Conservation (phyloP, 2,888 invertebrate genomes). For the Patella caerulea region DNA sequence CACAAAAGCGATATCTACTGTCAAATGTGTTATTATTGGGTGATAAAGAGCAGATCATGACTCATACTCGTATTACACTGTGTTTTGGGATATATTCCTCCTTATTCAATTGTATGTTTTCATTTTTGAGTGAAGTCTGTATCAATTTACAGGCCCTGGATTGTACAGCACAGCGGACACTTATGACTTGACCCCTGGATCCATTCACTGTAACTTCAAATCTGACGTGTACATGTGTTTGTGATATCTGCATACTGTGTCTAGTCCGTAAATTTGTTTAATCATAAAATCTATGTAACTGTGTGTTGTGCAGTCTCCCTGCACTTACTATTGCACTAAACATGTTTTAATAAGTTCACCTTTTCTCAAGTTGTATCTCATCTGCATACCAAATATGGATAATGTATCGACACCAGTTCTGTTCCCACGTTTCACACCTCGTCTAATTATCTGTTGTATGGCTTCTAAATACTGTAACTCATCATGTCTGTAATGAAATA, state of each 20-base stretch:
- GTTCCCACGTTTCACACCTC: slow-evolving; percentile 81
- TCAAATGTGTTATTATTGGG: too few relatives aligned
- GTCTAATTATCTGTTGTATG: slow-evolving; percentile 77
- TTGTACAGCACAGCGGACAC: too few relatives aligned
- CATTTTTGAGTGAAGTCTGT: too few relatives aligned
- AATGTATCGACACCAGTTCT: slow-evolving; percentile 92
- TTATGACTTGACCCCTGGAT: not conserved
- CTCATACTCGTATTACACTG: too few relatives aligned
- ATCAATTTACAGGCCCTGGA: too few relatives aligned
- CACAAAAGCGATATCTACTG: too few relatives aligned
- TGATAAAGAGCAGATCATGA: too few relatives aligned
- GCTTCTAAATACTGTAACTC: slow-evolving; percentile 84
- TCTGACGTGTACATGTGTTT: too few relatives aligned
- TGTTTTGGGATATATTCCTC: too few relatives aligned
- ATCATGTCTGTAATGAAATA: slow-evolving; percentile 73
- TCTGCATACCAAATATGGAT: slow-evolving; percentile 91
- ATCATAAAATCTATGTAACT: not conserved
- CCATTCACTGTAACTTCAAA: not conserved
- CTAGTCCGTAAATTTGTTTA: not conserved
- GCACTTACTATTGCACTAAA: not conserved
- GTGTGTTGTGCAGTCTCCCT: too few relatives aligned
- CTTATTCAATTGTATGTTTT: too few relatives aligned
- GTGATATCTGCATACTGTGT: too few relatives aligned
- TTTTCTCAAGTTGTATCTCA: slow-evolving; percentile 81
- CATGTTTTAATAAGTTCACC: slow-evolving; percentile 53